Evolutionary conservation across 2,797 vertebrate genomes (phyloP).

Genomic region (Pseudochirops cupreus): DNA sequence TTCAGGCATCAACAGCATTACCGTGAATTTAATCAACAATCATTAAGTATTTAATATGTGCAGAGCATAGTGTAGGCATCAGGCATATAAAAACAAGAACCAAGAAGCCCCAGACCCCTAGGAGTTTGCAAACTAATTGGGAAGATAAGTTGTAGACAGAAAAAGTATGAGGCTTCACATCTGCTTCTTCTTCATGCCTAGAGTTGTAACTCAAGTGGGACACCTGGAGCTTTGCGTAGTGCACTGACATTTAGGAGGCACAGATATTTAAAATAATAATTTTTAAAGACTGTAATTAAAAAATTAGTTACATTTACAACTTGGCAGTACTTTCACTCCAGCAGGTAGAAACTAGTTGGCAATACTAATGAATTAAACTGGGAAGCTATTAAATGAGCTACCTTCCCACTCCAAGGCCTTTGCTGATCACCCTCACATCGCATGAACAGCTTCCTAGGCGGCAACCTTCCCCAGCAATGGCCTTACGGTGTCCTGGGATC

Average conservation of each 20-base stretch:
- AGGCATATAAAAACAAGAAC: not conserved
- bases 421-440: not conserved
- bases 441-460: not conserved
- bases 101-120: not conserved
- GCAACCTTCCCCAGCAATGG: not conserved
- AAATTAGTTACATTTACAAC: not conserved
- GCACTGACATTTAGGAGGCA: not conserved
- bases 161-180: not conserved
- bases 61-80: not conserved
- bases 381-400: not conserved
- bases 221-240: not conserved
- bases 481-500: not conserved
- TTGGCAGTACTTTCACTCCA: not conserved
- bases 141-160: not conserved
- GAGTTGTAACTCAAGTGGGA: not conserved
- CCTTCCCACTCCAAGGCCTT: not conserved
- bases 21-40: not conserved
- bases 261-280: not conserved
- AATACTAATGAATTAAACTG: not conserved
- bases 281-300: not conserved
- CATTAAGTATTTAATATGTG: not conserved
- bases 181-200: not conserved
- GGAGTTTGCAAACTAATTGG: not conserved
- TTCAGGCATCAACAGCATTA: not conserved
- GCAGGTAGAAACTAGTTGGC: not conserved